phyloP scores from a whole-genome alignment of 2,113 vertebrate species.

The Rhabdornis inornatus region DNA sequence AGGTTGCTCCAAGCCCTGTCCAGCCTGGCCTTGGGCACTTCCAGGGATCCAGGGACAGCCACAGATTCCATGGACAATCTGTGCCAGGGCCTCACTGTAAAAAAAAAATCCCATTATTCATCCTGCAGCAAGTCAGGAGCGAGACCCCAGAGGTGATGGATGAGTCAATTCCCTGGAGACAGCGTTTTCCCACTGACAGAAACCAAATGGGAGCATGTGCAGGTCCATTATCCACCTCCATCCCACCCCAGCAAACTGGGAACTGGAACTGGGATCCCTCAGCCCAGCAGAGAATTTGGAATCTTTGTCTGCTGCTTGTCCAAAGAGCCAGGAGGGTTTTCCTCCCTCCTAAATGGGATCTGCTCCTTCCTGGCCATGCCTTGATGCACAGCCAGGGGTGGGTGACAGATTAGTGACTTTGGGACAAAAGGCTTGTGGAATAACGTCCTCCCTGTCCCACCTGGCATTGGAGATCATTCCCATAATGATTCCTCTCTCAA shows the following conservation, averaged over 20 bases:
- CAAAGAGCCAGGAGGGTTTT: background rate
- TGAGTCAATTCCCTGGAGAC: background rate
- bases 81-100: background rate
- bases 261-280: background rate
- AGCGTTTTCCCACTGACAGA: background rate
- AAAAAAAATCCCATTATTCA: background rate
- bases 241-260: background rate
- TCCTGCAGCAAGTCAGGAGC: background rate
- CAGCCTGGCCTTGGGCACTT: rapidly evolving
- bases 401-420: background rate
- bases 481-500: background rate
- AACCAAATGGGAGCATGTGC: rapidly evolving
- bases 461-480: background rate
- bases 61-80: background rate
- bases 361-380: background rate
- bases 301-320: background rate
- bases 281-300: background rate
- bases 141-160: background rate
- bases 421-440: background rate
- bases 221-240: background rate
- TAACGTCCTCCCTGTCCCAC: background rate
- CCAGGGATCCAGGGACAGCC: background rate
- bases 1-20: rapidly evolving
- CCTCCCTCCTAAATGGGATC: background rate
- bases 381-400: background rate